These are phyloP conservation scores for Hormaphis cornu DNA, from an alignment of 1,140 invertebrate species.

Conservation along the genomic window DNA sequence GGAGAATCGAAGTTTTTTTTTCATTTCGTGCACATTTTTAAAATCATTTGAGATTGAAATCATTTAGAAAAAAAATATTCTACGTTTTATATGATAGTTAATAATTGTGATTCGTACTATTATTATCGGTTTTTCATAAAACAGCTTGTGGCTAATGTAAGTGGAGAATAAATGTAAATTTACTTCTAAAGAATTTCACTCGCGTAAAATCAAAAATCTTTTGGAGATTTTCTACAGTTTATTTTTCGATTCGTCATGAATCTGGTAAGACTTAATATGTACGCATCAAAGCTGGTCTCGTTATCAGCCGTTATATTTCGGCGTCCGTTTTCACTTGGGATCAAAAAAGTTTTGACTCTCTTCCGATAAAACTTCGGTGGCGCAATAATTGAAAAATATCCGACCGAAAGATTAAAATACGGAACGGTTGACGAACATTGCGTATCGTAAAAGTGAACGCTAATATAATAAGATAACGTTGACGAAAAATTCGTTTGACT, in stretches of 20 bases:
- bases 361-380: neutral
- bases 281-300: neutral
- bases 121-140: neutral
- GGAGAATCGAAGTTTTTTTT: no score
- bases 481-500: neutral
- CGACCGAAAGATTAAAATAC: neutral
- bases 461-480: neutral
- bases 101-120: no score
- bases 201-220: neutral
- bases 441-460: neutral
- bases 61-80: neutral
- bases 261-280: neutral
- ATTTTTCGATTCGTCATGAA: neutral
- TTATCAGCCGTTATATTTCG: constrained; percentile 10
- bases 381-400: constrained; percentile 10
- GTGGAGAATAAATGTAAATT: neutral
- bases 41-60: no score
- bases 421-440: no score
- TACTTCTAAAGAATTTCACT: no score
- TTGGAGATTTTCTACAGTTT: neutral
- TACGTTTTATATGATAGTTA: no score
- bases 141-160: neutral
- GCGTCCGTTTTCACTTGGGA: neutral
- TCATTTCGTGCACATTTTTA: no score
- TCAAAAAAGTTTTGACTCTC: constrained; percentile 4